Percentiles rank a stretch among this genome's conserved stretches.
These are phyloP conservation scores for Nylanderia fulva DNA, from an alignment of 1,140 invertebrate species.

Conservation along the genomic window DNA sequence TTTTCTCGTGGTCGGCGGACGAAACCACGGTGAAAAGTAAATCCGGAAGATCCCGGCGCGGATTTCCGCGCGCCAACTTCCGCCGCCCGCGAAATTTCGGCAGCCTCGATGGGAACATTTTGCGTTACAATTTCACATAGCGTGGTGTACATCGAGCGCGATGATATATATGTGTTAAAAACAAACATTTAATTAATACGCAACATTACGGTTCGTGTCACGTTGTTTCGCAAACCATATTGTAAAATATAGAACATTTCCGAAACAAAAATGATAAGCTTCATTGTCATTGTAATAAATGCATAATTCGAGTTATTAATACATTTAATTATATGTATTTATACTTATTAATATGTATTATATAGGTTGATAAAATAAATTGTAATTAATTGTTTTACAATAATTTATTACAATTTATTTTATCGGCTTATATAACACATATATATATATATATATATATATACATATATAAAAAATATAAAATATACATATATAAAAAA, in stretches of 20 bases:
- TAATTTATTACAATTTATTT: neutral
- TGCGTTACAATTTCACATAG: neutral
- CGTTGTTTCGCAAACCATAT: neutral
- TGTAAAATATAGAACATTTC: neutral
- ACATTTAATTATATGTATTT: no score
- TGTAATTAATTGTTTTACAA: slow-evolving; percentile 4
- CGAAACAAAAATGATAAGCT: neutral
- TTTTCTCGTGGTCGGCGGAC: neutral
- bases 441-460: no score
- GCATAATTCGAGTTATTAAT: neutral
- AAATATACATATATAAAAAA: no score
- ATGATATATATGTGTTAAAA: neutral
- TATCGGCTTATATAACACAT: no score
- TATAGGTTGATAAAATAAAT: no score
- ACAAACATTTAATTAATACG: neutral
- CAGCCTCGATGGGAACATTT: neutral
- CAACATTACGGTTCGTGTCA: neutral
- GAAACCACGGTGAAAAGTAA: neutral
- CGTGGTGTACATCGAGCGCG: no score
- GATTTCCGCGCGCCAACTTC: neutral
- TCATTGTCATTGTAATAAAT: slow-evolving; percentile 11
- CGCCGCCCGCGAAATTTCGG: neutral
- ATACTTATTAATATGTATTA: no score
- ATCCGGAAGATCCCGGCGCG: neutral
- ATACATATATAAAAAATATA: no score